These are phyloP conservation scores for Perizoma flavofasciatum DNA, from an alignment of 2,888 invertebrate species.

Conservation along the genomic window DNA sequence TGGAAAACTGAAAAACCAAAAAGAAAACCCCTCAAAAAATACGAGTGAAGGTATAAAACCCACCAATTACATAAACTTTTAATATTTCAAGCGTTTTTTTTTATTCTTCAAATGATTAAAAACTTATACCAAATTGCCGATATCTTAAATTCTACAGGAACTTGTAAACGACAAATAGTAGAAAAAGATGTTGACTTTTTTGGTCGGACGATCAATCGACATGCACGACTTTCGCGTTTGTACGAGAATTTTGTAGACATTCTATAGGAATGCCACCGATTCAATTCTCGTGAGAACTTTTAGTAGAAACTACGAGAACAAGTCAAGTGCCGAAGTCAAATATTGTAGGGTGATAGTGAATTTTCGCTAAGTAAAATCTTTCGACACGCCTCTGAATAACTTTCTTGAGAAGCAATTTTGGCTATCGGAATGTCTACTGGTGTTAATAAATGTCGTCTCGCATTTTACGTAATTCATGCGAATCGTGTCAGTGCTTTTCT, in stretches of 20 bases:
- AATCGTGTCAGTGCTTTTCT: constrained; percentile 60
- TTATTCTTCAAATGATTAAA: too few species aligned
- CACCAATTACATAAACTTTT: too few species aligned
- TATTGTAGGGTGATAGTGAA: constrained; percentile 72
- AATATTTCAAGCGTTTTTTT: too few species aligned
- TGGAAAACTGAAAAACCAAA: too few species aligned
- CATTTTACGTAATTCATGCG: constrained; percentile 62
- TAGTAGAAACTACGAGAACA: constrained; percentile 45
- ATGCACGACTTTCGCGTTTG: constrained; percentile 82
- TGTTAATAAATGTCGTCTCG: constrained; percentile 56
- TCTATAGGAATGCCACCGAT: constrained; percentile 67
- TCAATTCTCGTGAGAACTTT: constrained; percentile 81
- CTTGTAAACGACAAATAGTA: constrained; percentile 60
- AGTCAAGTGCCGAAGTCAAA: constrained; percentile 69
- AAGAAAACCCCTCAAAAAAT: too few species aligned
- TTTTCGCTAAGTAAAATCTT: constrained; percentile 79
- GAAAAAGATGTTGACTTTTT: constrained; percentile 68
- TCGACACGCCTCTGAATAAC: constrained; percentile 71
- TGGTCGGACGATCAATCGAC: constrained; percentile 68
- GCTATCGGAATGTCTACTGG: constrained; percentile 49
- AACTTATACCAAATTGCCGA: constrained; percentile 27
- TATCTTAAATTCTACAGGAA: constrained; percentile 26
- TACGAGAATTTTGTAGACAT: constrained; percentile 70
- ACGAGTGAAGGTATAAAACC: too few species aligned
- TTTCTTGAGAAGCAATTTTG: constrained; percentile 72